A percentile compares a stretch with the other conserved stretches of the same genome.
phyloP scores from a whole-genome alignment of 2,113 vertebrate genomes.

The Oriolus oriolus region DNA sequence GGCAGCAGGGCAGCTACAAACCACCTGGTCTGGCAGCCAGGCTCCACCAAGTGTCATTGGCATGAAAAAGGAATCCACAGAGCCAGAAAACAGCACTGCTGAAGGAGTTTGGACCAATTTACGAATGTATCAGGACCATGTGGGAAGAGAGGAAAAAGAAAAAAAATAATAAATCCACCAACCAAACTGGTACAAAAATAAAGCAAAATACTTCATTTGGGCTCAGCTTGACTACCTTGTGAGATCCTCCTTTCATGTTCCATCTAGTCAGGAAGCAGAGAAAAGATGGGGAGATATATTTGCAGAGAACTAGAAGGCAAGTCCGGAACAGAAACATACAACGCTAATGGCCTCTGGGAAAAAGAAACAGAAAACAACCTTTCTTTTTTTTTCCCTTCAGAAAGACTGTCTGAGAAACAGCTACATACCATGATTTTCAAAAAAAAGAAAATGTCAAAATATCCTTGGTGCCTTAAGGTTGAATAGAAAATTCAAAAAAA shows the following conservation, averaged over 20 bases:
- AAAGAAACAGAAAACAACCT: not conserved
- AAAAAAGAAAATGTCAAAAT: not conserved
- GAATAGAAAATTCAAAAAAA: not conserved
- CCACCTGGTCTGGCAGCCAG: not conserved
- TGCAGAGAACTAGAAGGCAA: not conserved
- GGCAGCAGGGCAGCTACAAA: not conserved
- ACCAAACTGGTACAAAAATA: not conserved
- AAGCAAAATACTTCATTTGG: not conserved
- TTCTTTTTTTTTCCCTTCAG: not conserved
- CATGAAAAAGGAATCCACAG: not conserved
- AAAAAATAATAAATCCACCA: accelerated
- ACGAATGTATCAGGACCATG: not conserved
- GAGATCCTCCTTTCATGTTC: not conserved
- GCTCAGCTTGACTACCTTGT: not conserved
- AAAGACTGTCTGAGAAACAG: not conserved
- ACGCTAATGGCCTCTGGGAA: not conserved
- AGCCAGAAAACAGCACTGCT: not conserved
- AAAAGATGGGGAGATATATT: not conserved
- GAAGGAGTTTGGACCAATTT: not conserved
- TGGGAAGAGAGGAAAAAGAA: not conserved
- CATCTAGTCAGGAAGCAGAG: not conserved
- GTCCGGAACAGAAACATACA: not conserved
- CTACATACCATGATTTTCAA: not conserved
- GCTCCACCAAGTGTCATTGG: not conserved
- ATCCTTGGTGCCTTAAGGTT: not conserved